Conservation (phyloP, 2,797 vertebrate genomes). For the Taeniopygia guttata region DNA sequence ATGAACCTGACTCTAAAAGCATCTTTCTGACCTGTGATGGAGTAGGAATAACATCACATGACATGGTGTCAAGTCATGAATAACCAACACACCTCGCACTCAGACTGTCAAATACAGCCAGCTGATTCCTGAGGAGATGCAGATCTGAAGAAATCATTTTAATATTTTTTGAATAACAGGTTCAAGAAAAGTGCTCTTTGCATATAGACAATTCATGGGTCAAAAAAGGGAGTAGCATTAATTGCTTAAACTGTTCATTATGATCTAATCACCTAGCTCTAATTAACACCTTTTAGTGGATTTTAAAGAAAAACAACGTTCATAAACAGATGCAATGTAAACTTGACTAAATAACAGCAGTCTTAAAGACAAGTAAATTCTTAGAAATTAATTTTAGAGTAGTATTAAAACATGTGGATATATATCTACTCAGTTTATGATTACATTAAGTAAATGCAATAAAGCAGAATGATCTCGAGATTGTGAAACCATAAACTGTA, state of each 20-base stretch:
- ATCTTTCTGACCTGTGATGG: background rate
- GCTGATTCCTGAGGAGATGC: background rate
- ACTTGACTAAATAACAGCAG: background rate
- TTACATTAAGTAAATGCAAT: background rate
- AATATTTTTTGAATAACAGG: slow-evolving; percentile 19
- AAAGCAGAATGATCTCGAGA: background rate
- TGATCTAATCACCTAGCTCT: slow-evolving; percentile 32
- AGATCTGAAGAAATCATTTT: background rate
- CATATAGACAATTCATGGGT: slow-evolving; percentile 43
- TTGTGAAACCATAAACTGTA: background rate
- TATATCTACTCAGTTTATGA: background rate
- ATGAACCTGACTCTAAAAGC: background rate
- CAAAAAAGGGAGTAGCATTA: slow-evolving; percentile 21
- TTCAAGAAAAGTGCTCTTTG: slow-evolving; percentile 29
- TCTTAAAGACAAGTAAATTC: background rate
- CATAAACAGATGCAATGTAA: slow-evolving; percentile 5
- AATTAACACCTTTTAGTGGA: slow-evolving; percentile 56
- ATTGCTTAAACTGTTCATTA: slow-evolving; percentile 57
- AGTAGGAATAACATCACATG: background rate
- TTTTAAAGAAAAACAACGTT: slow-evolving; percentile 46
- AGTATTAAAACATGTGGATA: background rate
- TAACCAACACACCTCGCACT: background rate
- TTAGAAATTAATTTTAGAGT: background rate
- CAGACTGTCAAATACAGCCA: background rate
- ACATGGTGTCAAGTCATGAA: background rate